Percentiles rank a stretch among this genome's conserved stretches.
phyloP scores from a whole-genome alignment of 2,888 invertebrate genomes.

The Globia sparganii region DNA sequence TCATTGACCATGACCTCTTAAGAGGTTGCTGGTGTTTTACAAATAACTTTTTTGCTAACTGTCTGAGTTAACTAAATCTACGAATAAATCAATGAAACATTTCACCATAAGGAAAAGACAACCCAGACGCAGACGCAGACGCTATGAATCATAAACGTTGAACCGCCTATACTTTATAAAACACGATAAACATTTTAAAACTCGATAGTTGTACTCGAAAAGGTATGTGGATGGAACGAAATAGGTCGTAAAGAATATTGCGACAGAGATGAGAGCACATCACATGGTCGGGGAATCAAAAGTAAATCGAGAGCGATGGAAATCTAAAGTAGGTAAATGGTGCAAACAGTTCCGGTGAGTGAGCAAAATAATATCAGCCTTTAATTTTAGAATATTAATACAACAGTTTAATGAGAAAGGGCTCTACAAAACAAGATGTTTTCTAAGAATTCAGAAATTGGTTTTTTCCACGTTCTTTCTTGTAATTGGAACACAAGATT shows the following conservation, averaged over 20 bases:
- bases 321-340: conserved; percentile 38
- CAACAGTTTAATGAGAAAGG: conserved; percentile 5
- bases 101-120: neutral
- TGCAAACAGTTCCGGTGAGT: conserved; percentile 11
- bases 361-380: conserved; percentile 7
- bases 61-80: neutral
- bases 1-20: too few species aligned
- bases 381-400: conserved; percentile 28
- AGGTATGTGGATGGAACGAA: conserved; percentile 6
- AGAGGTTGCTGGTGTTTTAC: too few species aligned
- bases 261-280: conserved; percentile 41
- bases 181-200: conserved; percentile 12
- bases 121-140: too few species aligned
- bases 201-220: neutral
- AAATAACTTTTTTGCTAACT: too few species aligned
- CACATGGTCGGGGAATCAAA: conserved; percentile 38
- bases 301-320: conserved; percentile 28
- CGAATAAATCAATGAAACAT: neutral
- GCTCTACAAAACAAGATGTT: too few species aligned
- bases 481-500: neutral
- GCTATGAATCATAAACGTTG: conserved; percentile 6
- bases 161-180: conserved; percentile 1
- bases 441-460: too few species aligned
- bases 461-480: too few species aligned
- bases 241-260: conserved; percentile 37